A percentile compares a stretch with the other conserved stretches of the same genome.
Evolutionary conservation across 2,888 invertebrate species (phyloP).

Genomic region (Cheilosia scutellata): DNA sequence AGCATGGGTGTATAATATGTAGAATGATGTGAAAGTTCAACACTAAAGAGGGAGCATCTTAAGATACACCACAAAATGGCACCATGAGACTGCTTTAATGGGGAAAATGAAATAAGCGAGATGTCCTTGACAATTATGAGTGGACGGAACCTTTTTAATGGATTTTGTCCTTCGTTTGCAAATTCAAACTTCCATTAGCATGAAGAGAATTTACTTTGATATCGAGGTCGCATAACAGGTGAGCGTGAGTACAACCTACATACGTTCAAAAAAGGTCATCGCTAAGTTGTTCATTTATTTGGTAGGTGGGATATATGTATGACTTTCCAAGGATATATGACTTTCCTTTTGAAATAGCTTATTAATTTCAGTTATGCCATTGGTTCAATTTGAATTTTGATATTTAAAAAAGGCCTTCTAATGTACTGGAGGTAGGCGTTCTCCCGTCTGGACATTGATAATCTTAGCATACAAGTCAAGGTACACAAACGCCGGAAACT

Average conservation of each 20-base stretch:
- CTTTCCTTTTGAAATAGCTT: no score
- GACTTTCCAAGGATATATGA: no score
- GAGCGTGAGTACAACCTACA: not conserved
- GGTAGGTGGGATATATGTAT: not conserved
- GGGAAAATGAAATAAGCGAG: constrained; percentile 29
- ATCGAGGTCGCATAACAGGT: constrained; percentile 56
- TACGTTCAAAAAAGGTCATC: not conserved
- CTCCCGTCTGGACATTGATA: no score
- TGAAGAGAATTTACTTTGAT: constrained; percentile 54
- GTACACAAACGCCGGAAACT: no score
- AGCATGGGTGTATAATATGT: constrained; percentile 31
- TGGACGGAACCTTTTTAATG: constrained; percentile 52
- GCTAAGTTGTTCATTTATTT: constrained; percentile 6
- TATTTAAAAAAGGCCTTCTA: no score
- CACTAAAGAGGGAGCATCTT: constrained; percentile 43
- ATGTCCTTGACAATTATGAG: constrained; percentile 66
- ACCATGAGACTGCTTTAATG: constrained; percentile 26
- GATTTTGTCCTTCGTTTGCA: constrained; percentile 36
- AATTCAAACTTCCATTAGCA: constrained; percentile 62
- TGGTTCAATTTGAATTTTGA: no score
- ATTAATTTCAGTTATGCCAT: no score
- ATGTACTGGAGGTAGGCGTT: no score
- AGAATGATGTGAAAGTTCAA: constrained; percentile 30
- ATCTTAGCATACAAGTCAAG: no score
- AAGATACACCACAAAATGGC: constrained; percentile 51